Evolutionary conservation across 2,113 vertebrate genomes (phyloP).

Genomic region (Cyanoderma ruficeps): DNA sequence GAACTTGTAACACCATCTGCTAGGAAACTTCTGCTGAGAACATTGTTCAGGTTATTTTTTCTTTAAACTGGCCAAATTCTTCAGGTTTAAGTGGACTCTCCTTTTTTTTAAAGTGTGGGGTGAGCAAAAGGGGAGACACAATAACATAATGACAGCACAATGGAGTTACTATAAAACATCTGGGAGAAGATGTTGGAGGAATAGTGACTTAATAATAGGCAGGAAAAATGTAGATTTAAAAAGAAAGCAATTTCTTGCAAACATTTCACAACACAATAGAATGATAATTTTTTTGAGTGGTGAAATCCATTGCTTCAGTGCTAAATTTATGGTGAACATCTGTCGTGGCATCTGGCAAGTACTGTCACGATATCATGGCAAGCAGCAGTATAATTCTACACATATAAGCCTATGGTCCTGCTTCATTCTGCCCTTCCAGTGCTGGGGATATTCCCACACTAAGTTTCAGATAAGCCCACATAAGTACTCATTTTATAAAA

Average conservation of each 20-base stretch:
- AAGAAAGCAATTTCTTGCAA: not conserved
- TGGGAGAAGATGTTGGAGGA: not conserved
- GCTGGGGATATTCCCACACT: not conserved
- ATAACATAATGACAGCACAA: not conserved
- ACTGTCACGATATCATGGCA: not conserved
- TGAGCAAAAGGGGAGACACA: not conserved
- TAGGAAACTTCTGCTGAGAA: not conserved
- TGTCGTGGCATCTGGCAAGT: not conserved
- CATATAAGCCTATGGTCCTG: not conserved
- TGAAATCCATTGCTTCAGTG: not conserved
- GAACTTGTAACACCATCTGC: not conserved
- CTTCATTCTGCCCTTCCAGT: not conserved
- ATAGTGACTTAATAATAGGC: not conserved
- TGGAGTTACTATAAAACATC: not conserved
- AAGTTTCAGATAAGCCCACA: not conserved
- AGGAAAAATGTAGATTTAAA: not conserved
- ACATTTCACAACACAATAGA: not conserved
- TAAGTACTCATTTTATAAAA: not conserved
- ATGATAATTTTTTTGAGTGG: not conserved
- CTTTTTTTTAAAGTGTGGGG: not conserved
- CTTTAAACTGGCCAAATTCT: not conserved
- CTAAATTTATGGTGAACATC: slow-evolving; percentile 5
- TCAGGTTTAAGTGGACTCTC: not conserved
- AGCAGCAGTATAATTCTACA: not conserved
- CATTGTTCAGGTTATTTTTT: not conserved